Conservation (phyloP, 2,888 invertebrate genomes). For the Oligia fasciuncula region DNA sequence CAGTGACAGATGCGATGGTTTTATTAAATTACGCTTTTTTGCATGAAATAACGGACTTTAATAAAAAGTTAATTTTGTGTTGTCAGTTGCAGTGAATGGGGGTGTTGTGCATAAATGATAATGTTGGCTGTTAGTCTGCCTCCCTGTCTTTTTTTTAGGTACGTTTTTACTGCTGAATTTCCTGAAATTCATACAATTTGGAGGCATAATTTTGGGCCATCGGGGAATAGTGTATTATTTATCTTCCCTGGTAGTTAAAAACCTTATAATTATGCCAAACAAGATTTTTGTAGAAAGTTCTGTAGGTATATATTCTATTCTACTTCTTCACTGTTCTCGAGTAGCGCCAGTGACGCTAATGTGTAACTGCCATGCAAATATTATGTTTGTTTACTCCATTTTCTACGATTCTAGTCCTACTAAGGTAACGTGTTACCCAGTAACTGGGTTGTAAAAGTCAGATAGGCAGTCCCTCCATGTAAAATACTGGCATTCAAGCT, state of each 20-base stretch:
- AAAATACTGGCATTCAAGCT: background rate
- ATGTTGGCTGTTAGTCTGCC: background rate
- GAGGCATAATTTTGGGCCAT: background rate
- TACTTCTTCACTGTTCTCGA: background rate
- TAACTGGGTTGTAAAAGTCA: background rate
- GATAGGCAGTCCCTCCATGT: too few species aligned
- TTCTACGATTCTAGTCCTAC: background rate
- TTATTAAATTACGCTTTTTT: conserved; percentile 22
- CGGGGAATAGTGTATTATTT: background rate
- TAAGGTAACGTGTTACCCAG: background rate
- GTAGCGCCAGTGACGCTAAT: background rate
- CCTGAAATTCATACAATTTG: background rate
- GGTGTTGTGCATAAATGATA: background rate
- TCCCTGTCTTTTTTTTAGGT: background rate
- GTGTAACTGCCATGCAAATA: background rate
- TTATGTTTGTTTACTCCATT: background rate
- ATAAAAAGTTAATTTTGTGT: background rate
- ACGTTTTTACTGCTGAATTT: background rate
- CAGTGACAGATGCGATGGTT: conserved; percentile 24
- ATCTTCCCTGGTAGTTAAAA: background rate
- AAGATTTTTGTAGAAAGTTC: background rate
- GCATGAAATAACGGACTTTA: conserved; percentile 11
- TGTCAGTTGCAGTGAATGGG: conserved; percentile 12
- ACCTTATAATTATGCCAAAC: background rate
- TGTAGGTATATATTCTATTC: too few species aligned